These are phyloP conservation scores for Pseudopipra pipra DNA, from an alignment of 2,113 vertebrate species.

Conservation along the genomic window DNA sequence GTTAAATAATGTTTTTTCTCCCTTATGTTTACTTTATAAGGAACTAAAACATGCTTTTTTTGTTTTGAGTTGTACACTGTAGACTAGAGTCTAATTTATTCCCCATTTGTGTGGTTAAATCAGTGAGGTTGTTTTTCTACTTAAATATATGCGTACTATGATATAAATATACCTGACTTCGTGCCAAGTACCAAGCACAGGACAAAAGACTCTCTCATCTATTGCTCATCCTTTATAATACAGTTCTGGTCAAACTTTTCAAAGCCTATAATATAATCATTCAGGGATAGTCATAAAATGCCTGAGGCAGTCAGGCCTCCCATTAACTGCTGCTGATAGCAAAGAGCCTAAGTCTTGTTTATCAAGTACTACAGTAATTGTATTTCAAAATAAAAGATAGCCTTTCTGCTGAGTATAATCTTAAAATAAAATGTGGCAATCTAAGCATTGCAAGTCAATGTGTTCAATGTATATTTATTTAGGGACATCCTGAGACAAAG, in stretches of 20 bases:
- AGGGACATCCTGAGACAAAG: neutral
- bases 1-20: neutral
- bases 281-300: neutral
- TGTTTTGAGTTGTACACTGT: neutral
- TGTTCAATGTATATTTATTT: neutral
- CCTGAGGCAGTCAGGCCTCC: slow-evolving; percentile 10
- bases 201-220: neutral
- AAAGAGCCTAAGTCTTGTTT: neutral
- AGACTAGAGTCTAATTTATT: neutral
- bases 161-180: neutral
- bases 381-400: neutral
- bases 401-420: neutral
- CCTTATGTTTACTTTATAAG: neutral
- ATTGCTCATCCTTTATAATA: neutral
- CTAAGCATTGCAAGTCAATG: neutral
- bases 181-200: neutral
- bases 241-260: neutral
- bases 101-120: neutral
- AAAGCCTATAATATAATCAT: neutral
- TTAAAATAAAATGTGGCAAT: neutral
- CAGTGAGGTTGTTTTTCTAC: neutral
- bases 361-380: neutral
- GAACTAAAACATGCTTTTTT: neutral
- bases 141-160: neutral
- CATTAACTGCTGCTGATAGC: slow-evolving; percentile 15